A percentile compares a stretch with the other conserved stretches of the same genome.
These are phyloP conservation scores for Prosopocoilus inquinatus DNA, from an alignment of 2,888 invertebrate species.

Conservation along the genomic window DNA sequence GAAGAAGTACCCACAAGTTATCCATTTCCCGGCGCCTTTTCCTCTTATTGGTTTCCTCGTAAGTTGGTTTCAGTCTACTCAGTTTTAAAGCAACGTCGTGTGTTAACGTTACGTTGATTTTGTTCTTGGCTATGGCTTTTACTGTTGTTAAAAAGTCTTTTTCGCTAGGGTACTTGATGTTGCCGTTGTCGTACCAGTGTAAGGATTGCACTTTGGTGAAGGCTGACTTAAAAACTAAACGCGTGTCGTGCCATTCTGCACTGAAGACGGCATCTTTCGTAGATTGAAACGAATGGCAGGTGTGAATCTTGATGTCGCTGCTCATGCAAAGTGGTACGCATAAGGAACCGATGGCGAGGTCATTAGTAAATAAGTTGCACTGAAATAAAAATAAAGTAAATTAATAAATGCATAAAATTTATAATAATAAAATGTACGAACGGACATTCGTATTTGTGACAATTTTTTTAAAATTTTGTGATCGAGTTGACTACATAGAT, in stretches of 20 bases:
- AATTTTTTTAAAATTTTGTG: too few species aligned
- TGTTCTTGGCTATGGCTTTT: conserved; percentile 53
- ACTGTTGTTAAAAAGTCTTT: conserved; percentile 55
- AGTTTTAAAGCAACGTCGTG: conserved; percentile 53
- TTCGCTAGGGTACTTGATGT: conserved; percentile 55
- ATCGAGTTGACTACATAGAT: too few species aligned
- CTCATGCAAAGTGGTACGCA: conserved; percentile 62
- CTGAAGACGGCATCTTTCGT: conserved; percentile 64
- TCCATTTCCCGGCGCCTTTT: conserved; percentile 57
- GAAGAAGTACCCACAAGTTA: conserved; percentile 62
- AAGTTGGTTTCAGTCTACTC: conserved; percentile 51
- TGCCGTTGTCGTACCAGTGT: conserved; percentile 51
- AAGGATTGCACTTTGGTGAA: conserved; percentile 48
- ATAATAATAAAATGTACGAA: not conserved
- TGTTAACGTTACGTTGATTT: conserved; percentile 56
- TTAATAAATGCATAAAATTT: not conserved
- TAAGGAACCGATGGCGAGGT: conserved; percentile 60
- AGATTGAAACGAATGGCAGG: conserved; percentile 61
- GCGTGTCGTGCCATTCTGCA: conserved; percentile 58
- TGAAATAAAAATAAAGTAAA: conserved; percentile 43
- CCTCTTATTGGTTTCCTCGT: conserved; percentile 46
- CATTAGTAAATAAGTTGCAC: conserved; percentile 57
- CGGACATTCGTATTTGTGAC: too few species aligned
- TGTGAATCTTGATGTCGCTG: conserved; percentile 55
- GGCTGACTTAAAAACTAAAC: conserved; percentile 59